A percentile compares a stretch with the other conserved stretches of the same genome.
Conservation (phyloP, 2,797 vertebrate genomes). For the Lates japonicus region DNA sequence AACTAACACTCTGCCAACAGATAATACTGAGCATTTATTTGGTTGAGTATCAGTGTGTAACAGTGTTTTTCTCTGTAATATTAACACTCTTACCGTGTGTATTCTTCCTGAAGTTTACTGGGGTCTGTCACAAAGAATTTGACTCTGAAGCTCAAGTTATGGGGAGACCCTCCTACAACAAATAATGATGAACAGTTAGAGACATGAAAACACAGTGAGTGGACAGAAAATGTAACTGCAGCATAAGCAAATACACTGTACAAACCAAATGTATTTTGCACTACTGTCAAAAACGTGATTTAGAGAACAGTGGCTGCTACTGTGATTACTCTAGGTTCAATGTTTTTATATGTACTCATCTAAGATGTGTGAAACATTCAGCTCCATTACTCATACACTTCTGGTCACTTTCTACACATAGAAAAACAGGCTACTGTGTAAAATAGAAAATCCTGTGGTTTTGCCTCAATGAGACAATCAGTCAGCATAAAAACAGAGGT, state of each 20-base stretch:
- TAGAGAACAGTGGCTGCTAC: neutral
- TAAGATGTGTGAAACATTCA: neutral
- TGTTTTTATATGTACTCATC: neutral
- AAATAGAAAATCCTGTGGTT: slow-evolving; percentile 22
- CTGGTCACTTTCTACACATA: neutral
- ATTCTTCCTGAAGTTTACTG: slow-evolving; percentile 98
- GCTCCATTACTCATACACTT: neutral
- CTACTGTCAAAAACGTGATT: neutral
- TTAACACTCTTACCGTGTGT: slow-evolving; percentile 90
- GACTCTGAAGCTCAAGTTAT: slow-evolving; percentile 97
- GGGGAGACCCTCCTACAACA: slow-evolving; percentile 93
- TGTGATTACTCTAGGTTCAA: neutral
- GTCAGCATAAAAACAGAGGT: slow-evolving; percentile 52
- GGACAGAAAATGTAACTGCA: neutral
- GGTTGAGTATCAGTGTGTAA: neutral
- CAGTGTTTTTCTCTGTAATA: neutral
- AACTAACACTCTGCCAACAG: neutral
- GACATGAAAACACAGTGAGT: neutral
- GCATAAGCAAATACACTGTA: neutral
- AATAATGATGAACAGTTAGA: neutral
- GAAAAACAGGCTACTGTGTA: neutral
- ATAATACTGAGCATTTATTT: neutral
- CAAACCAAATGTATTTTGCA: neutral
- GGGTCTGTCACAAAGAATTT: slow-evolving; percentile 99
- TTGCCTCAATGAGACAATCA: slow-evolving; percentile 42